phyloP scores from a whole-genome alignment of 1,140 invertebrate genomes.

The Hesperophylax magnus region DNA sequence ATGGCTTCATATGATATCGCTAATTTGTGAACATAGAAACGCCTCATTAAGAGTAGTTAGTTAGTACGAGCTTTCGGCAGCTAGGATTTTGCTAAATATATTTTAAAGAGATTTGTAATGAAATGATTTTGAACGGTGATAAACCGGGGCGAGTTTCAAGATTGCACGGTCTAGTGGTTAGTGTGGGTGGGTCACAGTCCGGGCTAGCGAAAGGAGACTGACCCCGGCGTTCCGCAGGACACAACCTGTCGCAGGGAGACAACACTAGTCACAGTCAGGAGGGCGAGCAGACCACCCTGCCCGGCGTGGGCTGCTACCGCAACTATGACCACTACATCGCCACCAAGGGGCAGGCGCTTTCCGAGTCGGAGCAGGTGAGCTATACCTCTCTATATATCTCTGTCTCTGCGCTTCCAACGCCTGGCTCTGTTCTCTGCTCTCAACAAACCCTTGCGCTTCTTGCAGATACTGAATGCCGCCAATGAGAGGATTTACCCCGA shows the following conservation, averaged over 20 bases:
- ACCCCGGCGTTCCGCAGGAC: constrained; percentile 78
- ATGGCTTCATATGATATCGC: constrained; percentile 49
- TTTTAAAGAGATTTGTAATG: constrained; percentile 19
- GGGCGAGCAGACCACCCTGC: constrained; percentile 78
- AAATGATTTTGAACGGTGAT: constrained; percentile 15
- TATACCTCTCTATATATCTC: constrained; percentile 45
- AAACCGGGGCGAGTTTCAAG: constrained; percentile 53
- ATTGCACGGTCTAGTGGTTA: constrained; percentile 54
- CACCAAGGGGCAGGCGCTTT: constrained; percentile 74
- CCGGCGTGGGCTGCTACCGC: constrained; percentile 85
- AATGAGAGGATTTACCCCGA: constrained; percentile 63
- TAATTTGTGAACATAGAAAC: constrained; percentile 38
- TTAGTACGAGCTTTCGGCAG: constrained; percentile 44
- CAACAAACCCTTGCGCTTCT: neutral
- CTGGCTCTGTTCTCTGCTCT: neutral
- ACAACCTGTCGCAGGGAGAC: constrained; percentile 91
- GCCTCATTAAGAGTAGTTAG: constrained; percentile 49
- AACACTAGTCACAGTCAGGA: constrained; percentile 89
- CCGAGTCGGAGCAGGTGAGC: constrained; percentile 74
- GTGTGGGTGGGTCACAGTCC: constrained; percentile 48
- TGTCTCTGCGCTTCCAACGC: constrained; percentile 60
- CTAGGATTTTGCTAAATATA: constrained; percentile 24
- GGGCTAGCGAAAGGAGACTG: constrained; percentile 65
- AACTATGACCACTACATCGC: constrained; percentile 85
- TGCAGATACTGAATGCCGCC: constrained; percentile 44